These are phyloP conservation scores for Chromobotia macracanthus DNA, from an alignment of 2,797 vertebrate species.

Conservation along the genomic window DNA sequence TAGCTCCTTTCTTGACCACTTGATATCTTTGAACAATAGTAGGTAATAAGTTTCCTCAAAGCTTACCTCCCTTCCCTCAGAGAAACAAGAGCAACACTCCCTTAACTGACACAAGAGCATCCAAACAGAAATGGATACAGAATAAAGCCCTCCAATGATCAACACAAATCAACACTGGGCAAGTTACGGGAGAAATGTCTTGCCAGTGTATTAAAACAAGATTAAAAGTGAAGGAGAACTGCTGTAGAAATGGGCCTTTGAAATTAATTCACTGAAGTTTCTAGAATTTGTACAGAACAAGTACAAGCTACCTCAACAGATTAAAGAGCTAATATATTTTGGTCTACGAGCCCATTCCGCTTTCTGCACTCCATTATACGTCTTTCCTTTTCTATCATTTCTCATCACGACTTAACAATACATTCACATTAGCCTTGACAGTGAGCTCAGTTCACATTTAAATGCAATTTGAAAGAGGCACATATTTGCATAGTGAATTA, in stretches of 20 bases:
- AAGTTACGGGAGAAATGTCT: slow-evolving; percentile 51
- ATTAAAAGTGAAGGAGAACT: slow-evolving; percentile 2
- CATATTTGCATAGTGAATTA: slow-evolving; percentile 99
- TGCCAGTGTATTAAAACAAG: slow-evolving; percentile 42
- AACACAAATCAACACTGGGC: slow-evolving; percentile 65
- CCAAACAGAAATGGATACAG: slow-evolving; percentile 81
- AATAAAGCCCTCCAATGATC: slow-evolving; percentile 65
- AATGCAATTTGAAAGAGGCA: slow-evolving; percentile 97
- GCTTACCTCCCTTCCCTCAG: slow-evolving; percentile 76
- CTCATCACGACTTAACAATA: slow-evolving; percentile 75
- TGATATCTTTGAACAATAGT: slow-evolving; percentile 83
- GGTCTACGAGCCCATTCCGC: slow-evolving; percentile 57
- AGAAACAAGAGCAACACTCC: slow-evolving; percentile 82
- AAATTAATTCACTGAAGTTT: slow-evolving; percentile 11
- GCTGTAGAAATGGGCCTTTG: not conserved
- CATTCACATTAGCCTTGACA: slow-evolving; percentile 79
- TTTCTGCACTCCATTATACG: slow-evolving; percentile 54
- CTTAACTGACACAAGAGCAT: slow-evolving; percentile 69
- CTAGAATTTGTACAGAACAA: slow-evolving; percentile 29
- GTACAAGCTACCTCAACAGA: slow-evolving; percentile 7
- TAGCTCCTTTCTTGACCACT: slow-evolving; percentile 75
- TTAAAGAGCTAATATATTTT: slow-evolving; percentile 49
- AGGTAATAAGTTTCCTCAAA: slow-evolving; percentile 77
- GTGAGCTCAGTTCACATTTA: slow-evolving; percentile 83
- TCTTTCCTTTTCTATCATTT: slow-evolving; percentile 69